These are phyloP conservation scores for Tadarida brasiliensis DNA, from an alignment of 2,797 vertebrate species.

Conservation along the genomic window DNA sequence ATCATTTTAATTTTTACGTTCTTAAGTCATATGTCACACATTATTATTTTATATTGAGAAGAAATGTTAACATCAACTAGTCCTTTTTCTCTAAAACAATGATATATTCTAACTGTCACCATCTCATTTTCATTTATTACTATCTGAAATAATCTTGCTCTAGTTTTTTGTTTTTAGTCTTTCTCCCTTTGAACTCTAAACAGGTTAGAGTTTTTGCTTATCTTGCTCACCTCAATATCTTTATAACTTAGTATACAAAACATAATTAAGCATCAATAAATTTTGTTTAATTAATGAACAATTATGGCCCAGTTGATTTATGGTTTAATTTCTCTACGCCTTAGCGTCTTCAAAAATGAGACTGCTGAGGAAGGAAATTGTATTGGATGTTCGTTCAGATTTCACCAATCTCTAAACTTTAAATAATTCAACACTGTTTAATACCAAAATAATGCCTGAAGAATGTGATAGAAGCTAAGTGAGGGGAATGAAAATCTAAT, in stretches of 20 bases:
- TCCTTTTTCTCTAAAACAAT: background rate
- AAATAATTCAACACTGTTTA: background rate
- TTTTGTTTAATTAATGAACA: background rate
- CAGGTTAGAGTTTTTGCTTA: background rate
- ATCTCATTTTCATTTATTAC: background rate
- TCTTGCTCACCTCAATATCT: background rate
- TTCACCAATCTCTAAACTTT: background rate
- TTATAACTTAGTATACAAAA: background rate
- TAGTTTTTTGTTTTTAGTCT: background rate
- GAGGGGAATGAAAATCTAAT: background rate
- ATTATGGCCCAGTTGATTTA: background rate
- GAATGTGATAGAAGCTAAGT: background rate
- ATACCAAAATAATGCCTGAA: background rate
- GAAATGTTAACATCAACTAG: background rate
- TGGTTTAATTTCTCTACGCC: background rate
- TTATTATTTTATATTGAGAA: background rate
- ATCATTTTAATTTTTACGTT: background rate
- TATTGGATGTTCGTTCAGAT: background rate
- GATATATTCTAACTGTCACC: background rate
- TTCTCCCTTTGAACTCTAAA: background rate
- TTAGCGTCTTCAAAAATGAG: background rate
- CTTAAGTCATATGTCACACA: background rate
- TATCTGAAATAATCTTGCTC: background rate
- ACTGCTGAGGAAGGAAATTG: background rate
- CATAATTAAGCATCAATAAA: background rate